phyloP scores from a whole-genome alignment of 2,888 invertebrate species.

The Tridacna crocea region DNA sequence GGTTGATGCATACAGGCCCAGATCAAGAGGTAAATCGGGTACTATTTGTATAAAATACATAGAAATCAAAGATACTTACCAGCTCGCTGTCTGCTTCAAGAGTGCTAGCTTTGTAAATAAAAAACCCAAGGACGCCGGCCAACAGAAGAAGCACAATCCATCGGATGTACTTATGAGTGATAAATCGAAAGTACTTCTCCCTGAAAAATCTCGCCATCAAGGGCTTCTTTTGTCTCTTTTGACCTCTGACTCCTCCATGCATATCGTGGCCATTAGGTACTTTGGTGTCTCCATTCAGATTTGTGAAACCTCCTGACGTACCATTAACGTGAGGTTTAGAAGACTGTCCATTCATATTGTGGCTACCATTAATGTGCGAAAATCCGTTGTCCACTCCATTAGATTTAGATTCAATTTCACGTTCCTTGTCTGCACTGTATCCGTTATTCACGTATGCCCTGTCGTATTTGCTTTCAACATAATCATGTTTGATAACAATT shows the following conservation, averaged over 20 bases:
- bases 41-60: too few species aligned
- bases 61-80: constrained; percentile 58
- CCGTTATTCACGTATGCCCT: background rate
- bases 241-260: background rate
- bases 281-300: background rate
- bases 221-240: constrained; percentile 49
- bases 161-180: constrained; percentile 69
- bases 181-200: constrained; percentile 70
- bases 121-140: constrained; percentile 58
- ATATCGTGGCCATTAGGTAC: background rate
- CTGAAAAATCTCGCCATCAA: constrained; percentile 69
- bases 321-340: background rate
- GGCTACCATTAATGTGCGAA: background rate
- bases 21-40: too few species aligned
- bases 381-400: background rate
- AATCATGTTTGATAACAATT: constrained; percentile 12
- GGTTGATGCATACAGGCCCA: too few species aligned
- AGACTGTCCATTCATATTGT: background rate
- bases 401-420: background rate
- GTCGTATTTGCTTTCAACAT: background rate
- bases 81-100: constrained; percentile 76
- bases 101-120: constrained; percentile 67
- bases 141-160: constrained; percentile 70
- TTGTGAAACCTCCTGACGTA: background rate
- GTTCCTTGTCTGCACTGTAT: constrained; percentile 5